Percentiles rank a stretch among this genome's conserved stretches.
phyloP scores from a whole-genome alignment of 2,113 vertebrate species.

The Anarrhichthys ocellatus region DNA sequence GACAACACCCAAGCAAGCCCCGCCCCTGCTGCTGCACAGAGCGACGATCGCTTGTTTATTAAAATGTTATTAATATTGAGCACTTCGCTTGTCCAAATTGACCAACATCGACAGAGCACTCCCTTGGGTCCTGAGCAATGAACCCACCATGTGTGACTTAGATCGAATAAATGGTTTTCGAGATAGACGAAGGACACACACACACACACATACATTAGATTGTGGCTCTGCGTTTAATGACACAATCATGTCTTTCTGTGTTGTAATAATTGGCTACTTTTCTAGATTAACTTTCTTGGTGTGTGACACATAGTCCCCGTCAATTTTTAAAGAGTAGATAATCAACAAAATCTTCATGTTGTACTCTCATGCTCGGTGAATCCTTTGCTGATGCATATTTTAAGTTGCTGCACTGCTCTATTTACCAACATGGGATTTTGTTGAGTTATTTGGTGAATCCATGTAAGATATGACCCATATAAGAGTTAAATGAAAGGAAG shows the following conservation, averaged over 20 bases:
- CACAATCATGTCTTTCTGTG: not conserved
- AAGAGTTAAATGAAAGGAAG: not conserved
- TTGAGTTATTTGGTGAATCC: not conserved
- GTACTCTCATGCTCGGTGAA: not conserved
- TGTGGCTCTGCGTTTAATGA: not conserved
- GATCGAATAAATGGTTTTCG: not conserved
- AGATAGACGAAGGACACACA: too few species aligned
- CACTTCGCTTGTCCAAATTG: too few species aligned
- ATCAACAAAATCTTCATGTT: not conserved
- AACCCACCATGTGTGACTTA: not conserved
- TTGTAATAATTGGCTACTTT: not conserved
- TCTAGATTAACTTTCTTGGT: not conserved
- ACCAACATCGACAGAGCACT: not conserved
- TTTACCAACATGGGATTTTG: not conserved
- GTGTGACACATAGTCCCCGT: not conserved
- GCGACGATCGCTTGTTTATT: too few species aligned
- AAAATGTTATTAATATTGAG: too few species aligned
- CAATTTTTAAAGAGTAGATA: not conserved
- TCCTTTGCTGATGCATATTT: not conserved
- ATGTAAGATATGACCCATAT: not conserved
- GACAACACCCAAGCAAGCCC: too few species aligned
- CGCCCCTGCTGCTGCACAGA: too few species aligned
- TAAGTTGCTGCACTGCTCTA: not conserved
- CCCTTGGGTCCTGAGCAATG: not conserved
- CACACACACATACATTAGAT: not conserved